Evolutionary conservation across 2,888 invertebrate genomes (phyloP).

Genomic region (Ormyrus rosae): DNA sequence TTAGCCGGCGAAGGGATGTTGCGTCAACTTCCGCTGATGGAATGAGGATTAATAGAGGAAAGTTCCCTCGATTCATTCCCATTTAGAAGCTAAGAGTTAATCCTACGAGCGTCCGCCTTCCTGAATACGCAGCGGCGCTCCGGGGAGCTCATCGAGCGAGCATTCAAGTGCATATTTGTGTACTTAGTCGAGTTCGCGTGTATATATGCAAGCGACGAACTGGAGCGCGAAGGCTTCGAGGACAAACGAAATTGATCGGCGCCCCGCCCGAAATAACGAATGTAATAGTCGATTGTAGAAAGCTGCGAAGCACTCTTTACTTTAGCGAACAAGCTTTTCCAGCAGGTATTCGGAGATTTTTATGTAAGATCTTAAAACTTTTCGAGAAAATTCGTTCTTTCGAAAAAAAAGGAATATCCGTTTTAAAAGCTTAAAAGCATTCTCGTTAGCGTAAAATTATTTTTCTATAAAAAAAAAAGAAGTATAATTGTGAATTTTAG

Average conservation of each 20-base stretch:
- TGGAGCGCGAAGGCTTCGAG: neutral
- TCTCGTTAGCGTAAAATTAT: too few species aligned
- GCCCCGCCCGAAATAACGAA: neutral
- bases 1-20: slow-evolving; percentile 51
- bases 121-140: neutral
- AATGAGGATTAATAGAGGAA: slow-evolving; percentile 70
- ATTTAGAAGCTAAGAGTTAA: slow-evolving; percentile 61
- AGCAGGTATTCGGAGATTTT: too few species aligned
- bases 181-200: neutral
- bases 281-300: too few species aligned
- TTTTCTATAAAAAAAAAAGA: too few species aligned
- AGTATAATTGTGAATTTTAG: too few species aligned
- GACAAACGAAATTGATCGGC: slow-evolving; percentile 7
- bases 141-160: slow-evolving; percentile 2
- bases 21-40: slow-evolving; percentile 66
- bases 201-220: neutral
- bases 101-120: slow-evolving; percentile 51
- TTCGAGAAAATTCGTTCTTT: too few species aligned
- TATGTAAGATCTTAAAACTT: too few species aligned
- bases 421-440: too few species aligned
- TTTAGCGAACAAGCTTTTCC: too few species aligned
- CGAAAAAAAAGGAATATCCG: too few species aligned
- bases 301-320: too few species aligned
- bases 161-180: slow-evolving; percentile 14
- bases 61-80: slow-evolving; percentile 65